These are phyloP conservation scores for crab-eating macaque (Macaca fascicularis) DNA, from an alignment of 2,113 vertebrate genomes.

Conservation along the genomic window T2T-MFA8v1.1 NC_088379.1:7225001-7225500, in stretches of 20 bases:
- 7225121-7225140: neutral
- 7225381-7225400: neutral
- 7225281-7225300: too few species aligned
- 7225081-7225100: neutral
- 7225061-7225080: neutral
- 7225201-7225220: too few species aligned
- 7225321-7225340: neutral
- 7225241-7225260: neutral
- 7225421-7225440: neutral
- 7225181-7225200: neutral
- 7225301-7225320: neutral
- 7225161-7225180: neutral
- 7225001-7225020: neutral
- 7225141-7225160: neutral
- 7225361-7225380: neutral
- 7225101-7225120: neutral
- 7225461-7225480: too few species aligned
- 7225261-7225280: neutral
- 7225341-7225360: neutral
- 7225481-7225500: neutral
- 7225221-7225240: neutral
- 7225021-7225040: fast-evolving
- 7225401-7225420: neutral
- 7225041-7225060: neutral
- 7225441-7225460: too few species aligned